Percentiles rank a stretch among this genome's conserved stretches.
Conservation (phyloP, 2,797 vertebrate species). For the Adelosebastes latens region DNA sequence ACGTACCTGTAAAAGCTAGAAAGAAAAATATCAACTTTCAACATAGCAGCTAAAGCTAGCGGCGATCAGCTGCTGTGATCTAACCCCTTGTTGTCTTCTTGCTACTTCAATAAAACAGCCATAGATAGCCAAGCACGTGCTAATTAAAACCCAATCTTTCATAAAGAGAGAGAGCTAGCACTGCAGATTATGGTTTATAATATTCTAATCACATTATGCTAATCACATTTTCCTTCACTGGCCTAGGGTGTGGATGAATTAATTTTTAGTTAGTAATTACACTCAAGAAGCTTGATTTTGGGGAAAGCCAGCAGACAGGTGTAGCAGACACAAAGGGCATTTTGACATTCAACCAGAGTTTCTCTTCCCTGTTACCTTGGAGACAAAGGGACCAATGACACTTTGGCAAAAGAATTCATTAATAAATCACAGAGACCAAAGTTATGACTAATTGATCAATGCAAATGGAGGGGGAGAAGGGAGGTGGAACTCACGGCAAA, state of each 20-base stretch:
- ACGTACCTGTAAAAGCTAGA: background rate
- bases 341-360: constrained; percentile 30
- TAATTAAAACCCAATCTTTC: constrained; percentile 47
- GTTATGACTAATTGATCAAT: constrained; percentile 72
- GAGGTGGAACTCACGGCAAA: constrained; percentile 93
- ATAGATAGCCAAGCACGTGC: constrained; percentile 1
- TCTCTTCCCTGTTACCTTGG: constrained; percentile 69
- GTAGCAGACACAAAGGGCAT: constrained; percentile 9
- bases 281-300: constrained; percentile 1
- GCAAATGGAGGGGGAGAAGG: constrained; percentile 48
- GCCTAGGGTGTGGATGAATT: constrained; percentile 18
- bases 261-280: constrained; percentile 19
- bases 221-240: constrained; percentile 25
- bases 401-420: constrained; percentile 39
- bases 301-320: background rate
- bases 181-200: constrained; percentile 27
- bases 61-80: constrained; percentile 1
- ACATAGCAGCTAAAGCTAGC: background rate
- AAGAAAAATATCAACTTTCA: background rate
- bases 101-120: constrained; percentile 31
- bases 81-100: background rate
- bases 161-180: constrained; percentile 30
- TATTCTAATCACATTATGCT: constrained; percentile 51
- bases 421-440: constrained; percentile 58
- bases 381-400: constrained; percentile 67